Evolutionary conservation across 1,140 invertebrate genomes (phyloP).

Genomic region (Psilanteris sp.): DNA sequence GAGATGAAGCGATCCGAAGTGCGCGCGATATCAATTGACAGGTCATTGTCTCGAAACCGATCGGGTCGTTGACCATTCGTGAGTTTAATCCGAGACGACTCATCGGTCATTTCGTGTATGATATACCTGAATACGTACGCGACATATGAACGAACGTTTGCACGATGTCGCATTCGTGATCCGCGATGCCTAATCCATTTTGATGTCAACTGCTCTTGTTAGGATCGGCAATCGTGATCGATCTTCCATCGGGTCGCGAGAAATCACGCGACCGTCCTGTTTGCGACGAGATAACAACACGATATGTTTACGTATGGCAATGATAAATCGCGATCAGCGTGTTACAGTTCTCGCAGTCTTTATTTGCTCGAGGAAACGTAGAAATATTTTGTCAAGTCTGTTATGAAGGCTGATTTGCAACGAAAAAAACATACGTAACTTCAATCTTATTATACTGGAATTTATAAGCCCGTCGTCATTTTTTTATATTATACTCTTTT

Average conservation of each 20-base stretch:
- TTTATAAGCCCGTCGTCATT: too few relatives aligned
- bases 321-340: constrained; percentile 34
- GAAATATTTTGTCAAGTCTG: constrained; percentile 9
- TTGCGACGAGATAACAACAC: constrained; percentile 15
- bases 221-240: constrained; percentile 47
- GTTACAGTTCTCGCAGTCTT: constrained; percentile 1
- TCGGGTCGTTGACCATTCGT: constrained; percentile 58
- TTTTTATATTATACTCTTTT: too few relatives aligned
- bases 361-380: constrained; percentile 4
- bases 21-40: constrained; percentile 25
- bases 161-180: constrained; percentile 27
- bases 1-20: too few relatives aligned
- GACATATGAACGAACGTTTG: constrained; percentile 22
- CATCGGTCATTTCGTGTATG: constrained; percentile 26
- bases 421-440: too few relatives aligned
- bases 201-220: constrained; percentile 53
- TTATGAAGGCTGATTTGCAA: not conserved
- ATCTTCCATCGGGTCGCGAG: constrained; percentile 40
- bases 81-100: constrained; percentile 26
- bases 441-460: too few relatives aligned
- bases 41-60: constrained; percentile 51
- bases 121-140: constrained; percentile 44
- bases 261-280: constrained; percentile 60
- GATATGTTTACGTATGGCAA: too few relatives aligned
- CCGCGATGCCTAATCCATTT: constrained; percentile 56